phyloP scores from a whole-genome alignment of 2,113 vertebrate species.

The Verasper variegatus region DNA sequence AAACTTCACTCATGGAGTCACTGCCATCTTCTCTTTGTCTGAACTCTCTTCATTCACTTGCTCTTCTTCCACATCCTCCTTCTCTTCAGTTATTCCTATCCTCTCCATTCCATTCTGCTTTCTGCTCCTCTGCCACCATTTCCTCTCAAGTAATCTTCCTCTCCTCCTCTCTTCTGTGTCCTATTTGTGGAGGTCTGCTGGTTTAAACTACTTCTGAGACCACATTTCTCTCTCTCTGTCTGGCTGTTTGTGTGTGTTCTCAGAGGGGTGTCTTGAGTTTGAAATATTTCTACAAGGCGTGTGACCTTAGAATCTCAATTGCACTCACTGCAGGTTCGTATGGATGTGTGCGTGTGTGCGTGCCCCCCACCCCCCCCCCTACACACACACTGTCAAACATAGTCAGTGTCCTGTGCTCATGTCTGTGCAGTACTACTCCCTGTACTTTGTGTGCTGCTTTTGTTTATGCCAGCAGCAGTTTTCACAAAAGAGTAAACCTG shows the following conservation, averaged over 20 bases:
- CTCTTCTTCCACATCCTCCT: neutral
- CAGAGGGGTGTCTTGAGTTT: conserved; percentile 56
- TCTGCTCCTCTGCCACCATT: conserved; percentile 25
- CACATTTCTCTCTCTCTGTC: neutral
- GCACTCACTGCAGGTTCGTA: conserved; percentile 53
- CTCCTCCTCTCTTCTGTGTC: conserved; percentile 28
- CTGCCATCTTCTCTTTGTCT: neutral
- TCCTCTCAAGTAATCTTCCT: conserved; percentile 28
- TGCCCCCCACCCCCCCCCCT: too few species aligned
- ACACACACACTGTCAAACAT: conserved; percentile 52
- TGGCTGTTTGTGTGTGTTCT: conserved; percentile 32
- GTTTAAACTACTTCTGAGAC: conserved; percentile 36
- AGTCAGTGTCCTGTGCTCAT: conserved; percentile 61
- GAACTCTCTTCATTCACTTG: neutral
- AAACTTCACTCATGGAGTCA: neutral
- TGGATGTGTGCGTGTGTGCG: neutral
- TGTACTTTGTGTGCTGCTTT: conserved; percentile 52
- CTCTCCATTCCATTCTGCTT: neutral
- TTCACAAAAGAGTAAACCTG: conserved; percentile 28
- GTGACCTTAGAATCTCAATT: conserved; percentile 63
- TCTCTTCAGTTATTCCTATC: neutral
- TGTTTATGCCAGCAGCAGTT: conserved; percentile 75
- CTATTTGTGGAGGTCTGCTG: conserved; percentile 49
- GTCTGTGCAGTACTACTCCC: conserved; percentile 47
- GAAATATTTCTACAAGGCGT: conserved; percentile 60